Conservation (phyloP, 2,113 vertebrate species). For the Myotis davidii region DNA sequence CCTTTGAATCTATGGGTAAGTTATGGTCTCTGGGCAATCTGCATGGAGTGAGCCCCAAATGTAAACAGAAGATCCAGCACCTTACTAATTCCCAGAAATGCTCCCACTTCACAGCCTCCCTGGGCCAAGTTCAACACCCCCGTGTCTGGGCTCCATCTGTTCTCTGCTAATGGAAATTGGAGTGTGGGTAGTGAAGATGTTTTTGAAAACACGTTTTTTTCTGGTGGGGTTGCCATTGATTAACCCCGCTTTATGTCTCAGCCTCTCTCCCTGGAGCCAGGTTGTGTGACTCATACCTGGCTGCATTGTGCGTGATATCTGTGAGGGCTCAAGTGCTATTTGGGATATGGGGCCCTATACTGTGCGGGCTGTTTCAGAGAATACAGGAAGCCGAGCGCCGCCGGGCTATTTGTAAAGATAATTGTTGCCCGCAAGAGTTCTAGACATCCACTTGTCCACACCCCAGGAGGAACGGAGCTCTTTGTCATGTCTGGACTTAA, state of each 20-base stretch:
- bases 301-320: neutral
- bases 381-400: neutral
- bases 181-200: neutral
- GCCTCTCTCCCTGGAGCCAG: neutral
- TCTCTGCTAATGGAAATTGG: slow-evolving; percentile 51
- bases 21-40: rapidly evolving
- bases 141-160: neutral
- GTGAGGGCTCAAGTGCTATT: neutral
- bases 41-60: neutral
- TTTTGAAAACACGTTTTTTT: neutral
- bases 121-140: neutral
- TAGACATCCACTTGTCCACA: slow-evolving; percentile 56
- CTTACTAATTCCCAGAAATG: neutral
- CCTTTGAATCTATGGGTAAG: rapidly evolving
- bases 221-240: slow-evolving; percentile 16
- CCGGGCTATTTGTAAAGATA: slow-evolving; percentile 47
- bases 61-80: neutral
- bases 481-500: slow-evolving; percentile 49
- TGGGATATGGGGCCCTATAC: neutral
- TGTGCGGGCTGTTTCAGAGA: neutral
- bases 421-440: slow-evolving; percentile 40
- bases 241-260: neutral
- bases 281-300: slow-evolving; percentile 24
- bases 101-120: neutral
- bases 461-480: neutral